Conservation (phyloP, 92 coral and sea anemone species). For the Nematostella vectensis region DNA sequence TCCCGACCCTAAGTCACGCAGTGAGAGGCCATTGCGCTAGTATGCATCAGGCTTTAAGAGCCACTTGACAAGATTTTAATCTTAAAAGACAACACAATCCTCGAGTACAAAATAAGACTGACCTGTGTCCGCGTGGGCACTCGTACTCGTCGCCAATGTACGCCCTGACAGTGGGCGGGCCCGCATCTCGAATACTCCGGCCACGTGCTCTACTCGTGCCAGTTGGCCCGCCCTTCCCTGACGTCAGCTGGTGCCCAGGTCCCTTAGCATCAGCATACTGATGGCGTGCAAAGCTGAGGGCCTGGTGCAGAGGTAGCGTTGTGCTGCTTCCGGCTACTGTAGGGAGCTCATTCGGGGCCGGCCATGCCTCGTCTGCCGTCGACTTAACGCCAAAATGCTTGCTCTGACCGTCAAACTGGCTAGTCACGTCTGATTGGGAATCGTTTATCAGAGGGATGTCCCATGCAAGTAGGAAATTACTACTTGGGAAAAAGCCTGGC, state of each 20-base stretch:
- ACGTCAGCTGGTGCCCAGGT: slow-evolving; percentile 39
- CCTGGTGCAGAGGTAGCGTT: slow-evolving; percentile 92
- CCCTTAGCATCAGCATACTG: slow-evolving; percentile 75
- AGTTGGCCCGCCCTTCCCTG: slow-evolving; percentile 39
- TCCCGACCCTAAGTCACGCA: too few species aligned
- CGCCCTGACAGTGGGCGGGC: slow-evolving; percentile 73
- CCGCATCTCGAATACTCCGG: slow-evolving; percentile 70
- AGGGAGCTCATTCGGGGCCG: slow-evolving; percentile 95
- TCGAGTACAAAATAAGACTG: too few species aligned
- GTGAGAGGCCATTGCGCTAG: too few species aligned
- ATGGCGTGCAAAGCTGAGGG: slow-evolving; percentile 69
- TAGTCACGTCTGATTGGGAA: slow-evolving; percentile 66
- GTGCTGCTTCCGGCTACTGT: slow-evolving; percentile 60
- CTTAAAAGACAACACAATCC: too few species aligned
- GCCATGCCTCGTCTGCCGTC: slow-evolving; percentile 92
- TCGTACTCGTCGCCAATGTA: slow-evolving; percentile 95
- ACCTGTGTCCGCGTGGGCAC: slow-evolving; percentile 99
- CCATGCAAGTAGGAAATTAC: slow-evolving; percentile 93
- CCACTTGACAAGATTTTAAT: too few species aligned
- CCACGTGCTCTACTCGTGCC: slow-evolving; percentile 74
- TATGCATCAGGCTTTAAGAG: too few species aligned
- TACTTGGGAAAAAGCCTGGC: slow-evolving; percentile 96
- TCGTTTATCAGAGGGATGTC: slow-evolving; percentile 91
- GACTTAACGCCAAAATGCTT: slow-evolving; percentile 78
- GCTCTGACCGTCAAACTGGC: slow-evolving; percentile 89